Base-by-base conservation (phyloP, 2,113 vertebrate genomes). In the Austrofundulus limnaeus region DNA sequence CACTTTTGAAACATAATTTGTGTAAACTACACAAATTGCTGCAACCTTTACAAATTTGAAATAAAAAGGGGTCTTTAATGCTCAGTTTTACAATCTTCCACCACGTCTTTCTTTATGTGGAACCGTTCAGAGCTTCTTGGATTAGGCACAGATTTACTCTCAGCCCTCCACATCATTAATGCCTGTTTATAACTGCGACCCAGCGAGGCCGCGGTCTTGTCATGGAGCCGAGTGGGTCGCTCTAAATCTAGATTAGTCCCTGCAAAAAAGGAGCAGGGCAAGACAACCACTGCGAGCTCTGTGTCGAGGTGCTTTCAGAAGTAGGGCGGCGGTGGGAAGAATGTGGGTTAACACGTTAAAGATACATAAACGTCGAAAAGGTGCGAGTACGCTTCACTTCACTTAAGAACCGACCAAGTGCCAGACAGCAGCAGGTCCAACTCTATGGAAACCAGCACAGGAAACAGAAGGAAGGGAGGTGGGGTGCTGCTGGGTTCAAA, bases 241-340 rank as follows among this genome's bases (percentile, higher is more conserved):
- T n/a, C n/a, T 85, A 81, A 81, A 80, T 82, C 79, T 78, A 82
- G 76, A 68, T 76, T 39, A 70, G 65, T 67, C n/a, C n/a, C n/a
- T n/a, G n/a, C n/a, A n/a, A 73, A 28, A 17, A 43, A 37, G 72
- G 57, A 67, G 38, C 51, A 42, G 69, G 72, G n/a, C 78, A 77
- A 49, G 60, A 23, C 21, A 3, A 45, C 70, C 5, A 0, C 57
- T 61, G 9, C 41, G 6, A 25, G 39, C 4, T 28, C 38, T 39
- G 14, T 23, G 13, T 24, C 43, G 4, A 52, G 34, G n/a, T n/a
- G n/a, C n/a, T n/a, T n/a, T n/a, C n/a, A n/a, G n/a, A n/a, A n/a
- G n/a, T n/a, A n/a, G n/a, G n/a, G n/a, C n/a, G n/a, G n/a, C n/a
- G n/a, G n/a, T n/a, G n/a, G n/a, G n/a, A n/a, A n/a, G n/a, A n/a